Evolutionary conservation across 2,113 vertebrate species (phyloP), one percentile per base, ranked within the genome.

Genomic region (Gymnarchus niloticus): DNA sequence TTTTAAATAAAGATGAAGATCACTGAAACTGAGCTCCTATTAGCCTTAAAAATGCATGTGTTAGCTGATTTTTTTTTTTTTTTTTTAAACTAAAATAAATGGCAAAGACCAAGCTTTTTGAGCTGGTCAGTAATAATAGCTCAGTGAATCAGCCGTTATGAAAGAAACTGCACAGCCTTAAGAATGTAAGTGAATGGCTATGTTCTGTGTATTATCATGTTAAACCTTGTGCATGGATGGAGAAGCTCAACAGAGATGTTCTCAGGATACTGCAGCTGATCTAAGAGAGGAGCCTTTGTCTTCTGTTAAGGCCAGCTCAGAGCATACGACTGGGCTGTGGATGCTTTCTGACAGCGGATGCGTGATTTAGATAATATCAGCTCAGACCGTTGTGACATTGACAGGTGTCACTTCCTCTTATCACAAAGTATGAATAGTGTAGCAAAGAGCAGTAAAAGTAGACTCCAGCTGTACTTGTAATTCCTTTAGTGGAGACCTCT

Each of bases 1-100:
- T 73, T 73, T 73, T 73, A 73, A 73, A 73, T 73, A 73, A 73
- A 73, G 65, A 73, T 73, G 65, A 41, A 73, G 65, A 17, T 33
- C 33, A 73, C 65, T 73, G 65, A 10, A 17, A 12, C 51, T 2
- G 51, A 52, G 51, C 61, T 37, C 61, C 59, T 65, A 54, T 1
- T 56, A 21, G 54, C 54, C 23, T 73, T 73, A 73, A 73, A 73
- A 73, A 73, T 73, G 41, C 6, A 6, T 41, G 1, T 37, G 17
- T 73, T 73, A 33, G 12, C 33, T 19, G 65, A 73, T 73, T 73
- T 73, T 73, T n/a, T n/a, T n/a, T n/a, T n/a, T n/a, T n/a, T n/a
- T n/a, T n/a, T n/a, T n/a, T n/a, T n/a, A n/a, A n/a, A n/a, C n/a
- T n/a, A n/a, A n/a, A n/a, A n/a, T n/a, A n/a, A 73, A 73, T 73